Conservation (phyloP, 2,888 invertebrate genomes). For the Pyralis farinalis region DNA sequence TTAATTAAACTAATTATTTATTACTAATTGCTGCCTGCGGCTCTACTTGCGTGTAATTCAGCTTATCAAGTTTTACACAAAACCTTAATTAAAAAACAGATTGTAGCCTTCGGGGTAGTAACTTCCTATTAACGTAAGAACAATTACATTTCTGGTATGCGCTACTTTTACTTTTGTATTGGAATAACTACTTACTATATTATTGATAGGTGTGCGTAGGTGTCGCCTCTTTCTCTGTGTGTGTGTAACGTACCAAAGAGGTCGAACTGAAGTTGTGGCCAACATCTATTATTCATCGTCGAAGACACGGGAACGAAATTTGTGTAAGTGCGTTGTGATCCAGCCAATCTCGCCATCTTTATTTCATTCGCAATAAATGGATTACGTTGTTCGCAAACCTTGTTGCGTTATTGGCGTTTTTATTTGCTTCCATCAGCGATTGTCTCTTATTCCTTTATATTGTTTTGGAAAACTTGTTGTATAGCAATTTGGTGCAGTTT, state of each 20-base stretch:
- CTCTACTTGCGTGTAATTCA: too few species aligned
- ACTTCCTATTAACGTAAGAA: too few species aligned
- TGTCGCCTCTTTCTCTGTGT: slow-evolving; percentile 15
- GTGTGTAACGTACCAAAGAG: slow-evolving; percentile 19
- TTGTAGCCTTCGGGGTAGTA: too few species aligned
- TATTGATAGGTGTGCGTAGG: slow-evolving; percentile 26
- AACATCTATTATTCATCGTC: slow-evolving; percentile 73
- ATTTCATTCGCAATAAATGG: slow-evolving; percentile 74
- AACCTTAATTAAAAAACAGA: too few species aligned
- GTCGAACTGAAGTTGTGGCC: slow-evolving; percentile 46
- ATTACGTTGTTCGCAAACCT: slow-evolving; percentile 64
- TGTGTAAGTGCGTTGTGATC: slow-evolving; percentile 78
- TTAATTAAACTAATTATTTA: too few species aligned
- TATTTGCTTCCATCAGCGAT: slow-evolving; percentile 40
- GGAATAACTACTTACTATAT: slow-evolving; percentile 21
- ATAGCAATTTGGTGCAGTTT: slow-evolving; percentile 4
- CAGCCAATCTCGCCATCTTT: slow-evolving; percentile 72
- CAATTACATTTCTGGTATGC: background rate
- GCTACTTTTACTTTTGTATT: too few species aligned
- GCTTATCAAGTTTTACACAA: too few species aligned
- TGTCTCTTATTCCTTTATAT: slow-evolving; percentile 27
- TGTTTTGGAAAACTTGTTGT: slow-evolving; percentile 23
- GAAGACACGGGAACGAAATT: slow-evolving; percentile 75
- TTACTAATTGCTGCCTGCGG: too few species aligned
- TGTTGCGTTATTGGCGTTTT: slow-evolving; percentile 54